Evolutionary conservation across 2,797 vertebrate genomes (phyloP), one percentile per base, ranked within the genome.

Genomic region (Varecia variegata): DNA sequence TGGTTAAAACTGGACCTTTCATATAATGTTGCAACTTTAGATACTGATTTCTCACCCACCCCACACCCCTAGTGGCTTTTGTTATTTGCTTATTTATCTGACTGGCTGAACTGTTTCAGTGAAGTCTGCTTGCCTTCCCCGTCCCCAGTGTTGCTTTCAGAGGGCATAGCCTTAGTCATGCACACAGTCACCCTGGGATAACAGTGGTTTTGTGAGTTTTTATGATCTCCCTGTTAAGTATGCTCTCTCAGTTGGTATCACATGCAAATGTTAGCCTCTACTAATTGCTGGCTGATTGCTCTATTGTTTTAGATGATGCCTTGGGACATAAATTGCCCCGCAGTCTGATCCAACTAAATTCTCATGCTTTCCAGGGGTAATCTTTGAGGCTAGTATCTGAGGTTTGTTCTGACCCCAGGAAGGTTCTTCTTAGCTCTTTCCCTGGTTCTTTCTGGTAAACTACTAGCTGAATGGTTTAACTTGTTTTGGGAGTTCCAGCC

Each of bases 181-280:
- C 38, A 81, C 27, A 4, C 23, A 56, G 50, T 77, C 70, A 60
- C 60, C 35, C n/a, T 89, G n/a, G 25, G n/a, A 84, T 80, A n/a
- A 80, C 32, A 88, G 8, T 74, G 58, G 14, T 92, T 87, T 74
- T 54, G 71, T 80, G 32, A 73, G 70, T 74, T 93, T n/a, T 20
- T 80, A 21, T 54, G 7, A 15, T 90, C 21, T 77, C 43, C 73
- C n/a, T 85, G 45, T 90, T 83, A 43, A 45, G 27, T 76, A 17
- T 50, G 56, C 71, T 71, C 40, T 45, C 73, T 56, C 38, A 74
- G 25, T 95, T 65, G 77, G 38, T 38, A 45, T 88, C 54, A 73
- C 60, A 32, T 67, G 68, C 67, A 93, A 50, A 67, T 96, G 40
- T 62, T 97, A 94, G 62, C 47, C 58, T 93, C 50, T 52, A 54